Percentiles rank a stretch among this genome's conserved stretches.
Evolutionary conservation across 2,888 invertebrate species (phyloP).

Genomic region (Hyppa rectilinea): DNA sequence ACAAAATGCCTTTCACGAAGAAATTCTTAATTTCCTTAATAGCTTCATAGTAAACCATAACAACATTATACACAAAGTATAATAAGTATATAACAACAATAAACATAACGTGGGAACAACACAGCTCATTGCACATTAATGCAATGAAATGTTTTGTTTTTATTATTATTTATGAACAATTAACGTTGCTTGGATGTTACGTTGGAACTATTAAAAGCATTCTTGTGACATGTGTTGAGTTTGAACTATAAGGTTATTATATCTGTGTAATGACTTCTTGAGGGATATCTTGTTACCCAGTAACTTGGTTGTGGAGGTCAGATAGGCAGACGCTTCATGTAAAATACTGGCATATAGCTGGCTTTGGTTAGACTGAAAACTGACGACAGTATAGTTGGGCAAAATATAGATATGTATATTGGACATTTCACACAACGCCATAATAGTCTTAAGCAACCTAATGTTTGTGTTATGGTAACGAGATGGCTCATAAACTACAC

Average conservation of each 20-base stretch:
- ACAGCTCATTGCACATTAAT: constrained; percentile 66
- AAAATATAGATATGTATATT: too few relatives aligned
- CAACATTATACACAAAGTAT: constrained; percentile 39
- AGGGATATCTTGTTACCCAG: too few relatives aligned
- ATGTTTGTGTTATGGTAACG: too few relatives aligned
- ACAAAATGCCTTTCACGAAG: not conserved
- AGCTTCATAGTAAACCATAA: constrained; percentile 41
- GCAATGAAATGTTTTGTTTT: constrained; percentile 57
- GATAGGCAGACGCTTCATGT: too few relatives aligned
- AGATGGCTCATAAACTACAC: too few relatives aligned
- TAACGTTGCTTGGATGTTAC: constrained; percentile 42
- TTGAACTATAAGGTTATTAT: constrained; percentile 29
- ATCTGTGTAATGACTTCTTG: constrained; percentile 30
- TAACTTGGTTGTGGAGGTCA: too few relatives aligned
- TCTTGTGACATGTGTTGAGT: constrained; percentile 48
- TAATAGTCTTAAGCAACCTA: too few relatives aligned
- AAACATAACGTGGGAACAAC: constrained; percentile 60
- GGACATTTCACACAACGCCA: too few relatives aligned
- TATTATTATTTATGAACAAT: constrained; percentile 57
- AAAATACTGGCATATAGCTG: too few relatives aligned
- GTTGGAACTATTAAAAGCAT: constrained; percentile 42
- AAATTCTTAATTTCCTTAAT: constrained; percentile 48
- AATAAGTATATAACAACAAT: constrained; percentile 49
- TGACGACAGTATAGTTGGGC: too few relatives aligned
- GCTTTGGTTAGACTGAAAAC: too few relatives aligned